phyloP scores from a whole-genome alignment of 2,888 invertebrate species.

The Patella depressa region DNA sequence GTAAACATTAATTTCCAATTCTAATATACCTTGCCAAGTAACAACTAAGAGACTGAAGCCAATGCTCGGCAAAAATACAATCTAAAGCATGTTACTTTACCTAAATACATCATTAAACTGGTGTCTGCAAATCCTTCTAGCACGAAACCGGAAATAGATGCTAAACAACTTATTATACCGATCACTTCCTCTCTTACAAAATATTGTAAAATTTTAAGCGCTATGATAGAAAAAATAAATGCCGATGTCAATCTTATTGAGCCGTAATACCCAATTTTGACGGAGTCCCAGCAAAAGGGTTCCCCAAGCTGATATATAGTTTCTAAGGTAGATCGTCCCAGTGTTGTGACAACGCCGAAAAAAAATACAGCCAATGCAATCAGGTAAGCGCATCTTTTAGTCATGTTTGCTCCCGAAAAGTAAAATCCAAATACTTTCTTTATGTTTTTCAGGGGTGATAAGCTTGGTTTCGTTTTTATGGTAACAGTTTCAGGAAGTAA shows the following conservation, averaged over 20 bases:
- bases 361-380: slow-evolving; percentile 28
- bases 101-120: slow-evolving; percentile 16
- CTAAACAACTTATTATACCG: background rate
- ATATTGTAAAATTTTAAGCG: slow-evolving; percentile 35
- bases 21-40: too few relatives aligned
- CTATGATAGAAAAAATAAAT: slow-evolving; percentile 31
- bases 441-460: slow-evolving; percentile 27
- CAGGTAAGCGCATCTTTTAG: slow-evolving; percentile 35
- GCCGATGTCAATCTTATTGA: slow-evolving; percentile 30
- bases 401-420: slow-evolving; percentile 24
- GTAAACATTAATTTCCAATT: too few relatives aligned
- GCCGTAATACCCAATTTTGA: slow-evolving; percentile 38
- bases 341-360: slow-evolving; percentile 20
- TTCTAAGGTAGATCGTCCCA: slow-evolving; percentile 37
- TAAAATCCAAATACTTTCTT: slow-evolving; percentile 38
- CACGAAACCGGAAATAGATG: background rate
- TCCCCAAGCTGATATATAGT: slow-evolving; percentile 40
- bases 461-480: slow-evolving; percentile 17
- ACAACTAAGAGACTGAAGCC: too few relatives aligned
- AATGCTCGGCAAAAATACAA: too few relatives aligned
- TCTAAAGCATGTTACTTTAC: background rate
- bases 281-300: slow-evolving; percentile 47
- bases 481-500: slow-evolving; percentile 36
- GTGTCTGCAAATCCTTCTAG: slow-evolving; percentile 12
- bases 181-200: slow-evolving; percentile 38